A percentile compares a stretch with the other conserved stretches of the same genome.
Evolutionary conservation across 2,797 vertebrate genomes (phyloP).

Genomic region (Phataginus tetradactyla): DNA sequence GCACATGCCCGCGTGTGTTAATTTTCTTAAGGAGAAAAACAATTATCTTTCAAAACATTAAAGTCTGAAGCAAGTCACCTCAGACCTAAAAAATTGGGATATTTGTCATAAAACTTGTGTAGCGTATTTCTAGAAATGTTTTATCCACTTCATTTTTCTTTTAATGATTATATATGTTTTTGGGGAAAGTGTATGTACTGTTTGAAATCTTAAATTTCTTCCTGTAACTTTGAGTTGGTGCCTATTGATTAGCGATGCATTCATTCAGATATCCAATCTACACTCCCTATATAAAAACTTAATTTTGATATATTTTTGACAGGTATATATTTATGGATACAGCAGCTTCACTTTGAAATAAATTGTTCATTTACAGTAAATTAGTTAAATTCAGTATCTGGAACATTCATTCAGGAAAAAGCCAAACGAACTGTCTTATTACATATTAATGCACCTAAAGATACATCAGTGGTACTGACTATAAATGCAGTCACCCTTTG

Average conservation of each 20-base stretch:
- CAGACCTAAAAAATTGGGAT: not conserved
- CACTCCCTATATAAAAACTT: not conserved
- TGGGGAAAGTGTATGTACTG: not conserved
- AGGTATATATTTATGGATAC: not conserved
- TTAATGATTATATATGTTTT: not conserved
- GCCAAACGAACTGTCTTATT: not conserved
- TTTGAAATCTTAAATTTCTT: not conserved
- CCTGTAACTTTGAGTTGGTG: not conserved
- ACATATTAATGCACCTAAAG: not conserved
- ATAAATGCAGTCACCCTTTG: not conserved
- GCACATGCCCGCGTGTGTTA: not conserved
- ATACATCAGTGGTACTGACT: not conserved
- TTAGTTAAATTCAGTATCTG: not conserved
- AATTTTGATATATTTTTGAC: not conserved
- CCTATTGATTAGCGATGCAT: not conserved
- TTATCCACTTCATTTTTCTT: not conserved
- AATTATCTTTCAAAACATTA: not conserved
- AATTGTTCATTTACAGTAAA: not conserved
- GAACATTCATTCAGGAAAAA: not conserved
- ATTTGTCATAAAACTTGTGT: not conserved
- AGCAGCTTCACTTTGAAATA: not conserved
- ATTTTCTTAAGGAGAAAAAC: slow-evolving; percentile 35
- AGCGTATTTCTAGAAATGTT: not conserved
- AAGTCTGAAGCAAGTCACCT: not conserved
- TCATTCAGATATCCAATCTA: not conserved